Evolutionary conservation across 2,888 invertebrate genomes (phyloP).

Genomic region (Barypeithes pellucidus): DNA sequence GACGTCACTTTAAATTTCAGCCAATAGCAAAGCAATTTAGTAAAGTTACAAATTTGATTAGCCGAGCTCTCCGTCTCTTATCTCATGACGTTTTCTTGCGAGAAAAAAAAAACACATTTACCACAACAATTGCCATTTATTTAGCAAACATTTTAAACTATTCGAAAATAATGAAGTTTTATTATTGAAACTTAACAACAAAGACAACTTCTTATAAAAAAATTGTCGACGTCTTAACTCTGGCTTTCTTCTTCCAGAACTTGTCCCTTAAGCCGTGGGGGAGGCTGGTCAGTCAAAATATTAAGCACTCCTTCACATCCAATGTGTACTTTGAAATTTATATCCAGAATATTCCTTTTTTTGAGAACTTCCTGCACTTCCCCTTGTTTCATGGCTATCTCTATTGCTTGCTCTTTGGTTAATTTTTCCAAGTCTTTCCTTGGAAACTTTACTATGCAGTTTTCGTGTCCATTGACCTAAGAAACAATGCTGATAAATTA

Average conservation of each 20-base stretch:
- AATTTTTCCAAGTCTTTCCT: constrained; percentile 72
- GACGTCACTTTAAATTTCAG: too few species aligned
- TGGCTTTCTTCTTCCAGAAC: constrained; percentile 20
- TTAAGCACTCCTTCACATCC: constrained; percentile 67
- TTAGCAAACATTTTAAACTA: too few species aligned
- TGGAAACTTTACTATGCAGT: constrained; percentile 72
- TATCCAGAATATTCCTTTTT: constrained; percentile 64
- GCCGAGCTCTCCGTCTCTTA: too few species aligned
- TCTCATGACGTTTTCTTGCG: too few species aligned
- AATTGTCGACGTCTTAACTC: too few species aligned
- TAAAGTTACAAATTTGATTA: too few species aligned
- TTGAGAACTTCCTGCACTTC: constrained; percentile 65
- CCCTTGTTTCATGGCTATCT: constrained; percentile 71
- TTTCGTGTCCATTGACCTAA: constrained; percentile 73
- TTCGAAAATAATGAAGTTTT: too few species aligned
- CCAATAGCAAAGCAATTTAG: too few species aligned
- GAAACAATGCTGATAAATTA: background rate
- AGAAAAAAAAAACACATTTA: too few species aligned
- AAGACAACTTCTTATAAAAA: too few species aligned
- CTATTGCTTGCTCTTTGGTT: constrained; percentile 73
- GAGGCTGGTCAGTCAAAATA: constrained; percentile 60
- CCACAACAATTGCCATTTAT: too few species aligned
- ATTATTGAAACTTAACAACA: too few species aligned
- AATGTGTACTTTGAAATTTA: constrained; percentile 63
- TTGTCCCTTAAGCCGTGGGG: constrained; percentile 44